Evolutionary conservation across 2,113 vertebrate species (phyloP).

Genomic region (Ictalurus punctatus): DNA sequence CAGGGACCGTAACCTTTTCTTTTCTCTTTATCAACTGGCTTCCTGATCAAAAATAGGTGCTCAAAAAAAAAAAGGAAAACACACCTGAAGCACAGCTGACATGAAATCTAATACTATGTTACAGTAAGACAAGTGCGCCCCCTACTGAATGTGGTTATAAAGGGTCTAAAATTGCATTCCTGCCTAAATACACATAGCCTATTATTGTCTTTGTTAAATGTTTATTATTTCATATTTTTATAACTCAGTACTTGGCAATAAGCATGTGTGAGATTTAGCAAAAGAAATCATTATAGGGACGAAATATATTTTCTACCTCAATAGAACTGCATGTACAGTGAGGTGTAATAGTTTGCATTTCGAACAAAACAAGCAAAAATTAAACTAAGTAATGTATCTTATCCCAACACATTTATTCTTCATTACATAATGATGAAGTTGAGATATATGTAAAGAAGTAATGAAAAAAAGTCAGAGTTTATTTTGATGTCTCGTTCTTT

Average conservation of each 20-base stretch:
- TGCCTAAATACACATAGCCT: background rate
- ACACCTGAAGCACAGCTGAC: background rate
- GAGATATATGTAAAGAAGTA: background rate
- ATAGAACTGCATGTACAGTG: background rate
- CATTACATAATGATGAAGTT: background rate
- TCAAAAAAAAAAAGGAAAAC: background rate
- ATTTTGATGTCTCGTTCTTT: background rate
- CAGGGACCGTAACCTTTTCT: background rate
- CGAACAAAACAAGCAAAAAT: background rate
- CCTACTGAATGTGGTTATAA: conserved; percentile 11
- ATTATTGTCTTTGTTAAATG: background rate
- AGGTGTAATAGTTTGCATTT: background rate
- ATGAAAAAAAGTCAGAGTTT: background rate
- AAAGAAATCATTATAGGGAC: background rate
- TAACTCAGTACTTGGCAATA: background rate
- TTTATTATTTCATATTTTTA: background rate
- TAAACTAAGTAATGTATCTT: background rate
- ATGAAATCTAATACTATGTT: too few relatives aligned
- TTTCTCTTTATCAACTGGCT: background rate
- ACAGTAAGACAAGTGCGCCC: background rate
- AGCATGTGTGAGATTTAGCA: background rate
- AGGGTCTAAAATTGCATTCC: background rate
- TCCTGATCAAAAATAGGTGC: background rate
- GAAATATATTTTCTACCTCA: background rate
- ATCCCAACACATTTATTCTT: background rate